Evolutionary conservation across 2,888 invertebrate genomes (phyloP), one percentile per base, ranked within the genome.

Genomic region (Meteorus colon): DNA sequence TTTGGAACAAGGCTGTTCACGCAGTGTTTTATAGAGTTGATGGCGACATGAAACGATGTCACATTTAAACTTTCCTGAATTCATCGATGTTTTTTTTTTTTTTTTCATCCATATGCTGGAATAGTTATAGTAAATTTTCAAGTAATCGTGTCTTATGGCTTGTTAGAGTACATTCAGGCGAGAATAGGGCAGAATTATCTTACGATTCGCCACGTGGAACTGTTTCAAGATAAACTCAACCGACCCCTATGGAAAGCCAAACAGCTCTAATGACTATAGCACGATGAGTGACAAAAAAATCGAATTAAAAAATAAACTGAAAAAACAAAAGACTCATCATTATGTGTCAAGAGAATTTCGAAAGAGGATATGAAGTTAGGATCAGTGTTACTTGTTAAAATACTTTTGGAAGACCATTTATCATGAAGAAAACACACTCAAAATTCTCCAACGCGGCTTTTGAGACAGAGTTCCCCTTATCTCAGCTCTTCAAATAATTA

Each of bases 1-100:
- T 83, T 80, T 73, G 78, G 79, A 55, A 31, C 81, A 72, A 67
- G 74, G 74, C 37, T 77, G 77, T 69, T 69, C 48, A 70, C 66
- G 41, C 41, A 59, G 62, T 74, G 24, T 55, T 62, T 63, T 59
- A 71, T 76, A 71, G 60, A 48, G 60, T 73, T 67, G 41, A 29
- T 59, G 67, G 41, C 34, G 45, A 68, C 68, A 41, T 68, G 60
- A 10, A 45, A 74, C 27, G 14, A 16, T 68, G 74, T 62, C 68
- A 62, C 41, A 73, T 41, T 37, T 59, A 67, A 19, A 73, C 51
- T 65, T 65, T 16, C 51, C n/a, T 31, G 59, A 14, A 29, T 31
- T 29, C 2, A 37, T 65, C 37, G 4, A 5, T 19, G 19, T 3
- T n/a, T 19, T 24, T 6, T n/a, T 48, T n/a, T 48, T 2, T n/a